Base-by-base conservation (phyloP, 2,888 invertebrate species). In the Plemyria rubiginata region DNA sequence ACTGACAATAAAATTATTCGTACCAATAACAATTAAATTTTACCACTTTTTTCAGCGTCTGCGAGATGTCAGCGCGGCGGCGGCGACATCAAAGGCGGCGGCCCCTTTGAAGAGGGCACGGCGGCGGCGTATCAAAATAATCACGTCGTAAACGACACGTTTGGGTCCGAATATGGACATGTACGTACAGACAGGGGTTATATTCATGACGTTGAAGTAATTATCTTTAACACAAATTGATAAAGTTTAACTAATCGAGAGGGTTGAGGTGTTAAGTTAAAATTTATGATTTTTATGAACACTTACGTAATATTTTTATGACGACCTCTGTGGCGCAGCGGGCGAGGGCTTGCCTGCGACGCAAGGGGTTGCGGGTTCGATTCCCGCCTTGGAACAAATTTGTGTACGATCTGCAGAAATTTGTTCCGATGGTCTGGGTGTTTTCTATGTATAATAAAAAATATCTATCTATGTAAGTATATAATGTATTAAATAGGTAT, bases 81-180 rank as follows among this genome's bases (percentile, higher is more conserved):
- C 85, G 86, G 85, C 70, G 75, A 82, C 80, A 82, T 87, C 81
- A 87, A 87, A 87, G 84, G 66, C 58, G 64, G 76, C 87, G 86
- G 86, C 72, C 56, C 74, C 78, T 87, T 87, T 87, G 81, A 84
- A 76, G 81, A 76, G 72, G 70, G 69, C 76, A 76, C 79, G 81
- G 76, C 73, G 81, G 76, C 73, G 71, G 70, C 77, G 77, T 79
- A 81, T 81, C 80, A 78, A 78, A 78, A 77, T 79, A 68, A 77
- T 75, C 77, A 76, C 73, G 77, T 76, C 80, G 81, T 79, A 79
- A 82, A 81, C 80, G 84, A 82, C 82, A 81, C 84, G 81, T 78
- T 71, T 65, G 72, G 70, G 73, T 72, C 76, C 75, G 75, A 73
- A 69, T 71, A 74, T 54, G 62, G 68, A 63, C 71, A 62, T 69